Evolutionary conservation across 2,888 invertebrate species (phyloP).

Genomic region (Neoitamus cyanurus): DNA sequence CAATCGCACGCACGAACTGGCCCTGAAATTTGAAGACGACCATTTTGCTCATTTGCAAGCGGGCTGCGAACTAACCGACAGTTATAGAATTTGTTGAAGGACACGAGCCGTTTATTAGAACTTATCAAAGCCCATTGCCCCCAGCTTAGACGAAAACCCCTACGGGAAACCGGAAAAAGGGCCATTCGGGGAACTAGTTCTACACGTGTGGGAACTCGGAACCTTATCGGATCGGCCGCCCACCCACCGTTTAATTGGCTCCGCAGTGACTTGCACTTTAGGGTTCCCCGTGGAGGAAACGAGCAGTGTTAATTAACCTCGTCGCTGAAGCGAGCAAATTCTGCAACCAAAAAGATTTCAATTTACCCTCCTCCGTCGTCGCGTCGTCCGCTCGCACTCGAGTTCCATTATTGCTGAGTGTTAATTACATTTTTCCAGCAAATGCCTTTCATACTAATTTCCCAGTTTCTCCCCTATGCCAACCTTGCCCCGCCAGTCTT

Average conservation of each 20-base stretch:
- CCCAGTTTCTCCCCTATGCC: neutral
- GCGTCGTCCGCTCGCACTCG: neutral
- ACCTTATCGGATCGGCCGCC: neutral
- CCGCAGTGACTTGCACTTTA: conserved; percentile 24
- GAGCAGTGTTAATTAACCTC: conserved; percentile 33
- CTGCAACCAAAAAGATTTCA: conserved; percentile 42
- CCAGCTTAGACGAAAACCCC: neutral
- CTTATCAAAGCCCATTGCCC: neutral
- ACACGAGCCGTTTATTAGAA: neutral
- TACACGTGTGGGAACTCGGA: neutral
- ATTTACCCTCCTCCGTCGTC: neutral
- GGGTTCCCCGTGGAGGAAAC: neutral
- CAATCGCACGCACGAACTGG: neutral
- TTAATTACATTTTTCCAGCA: conserved; percentile 36
- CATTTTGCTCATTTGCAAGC: neutral
- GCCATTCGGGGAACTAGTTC: neutral
- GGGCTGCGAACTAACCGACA: neutral
- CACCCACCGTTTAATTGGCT: conserved; percentile 14
- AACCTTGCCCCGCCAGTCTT: neutral
- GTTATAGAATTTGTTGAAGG: neutral
- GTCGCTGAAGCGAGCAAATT: neutral
- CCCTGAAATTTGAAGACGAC: neutral
- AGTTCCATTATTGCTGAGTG: neutral
- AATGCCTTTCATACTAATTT: conserved; percentile 24
- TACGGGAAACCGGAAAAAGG: neutral